phyloP scores from a whole-genome alignment of 1,140 invertebrate genomes.

The Caerostris extrusa region DNA sequence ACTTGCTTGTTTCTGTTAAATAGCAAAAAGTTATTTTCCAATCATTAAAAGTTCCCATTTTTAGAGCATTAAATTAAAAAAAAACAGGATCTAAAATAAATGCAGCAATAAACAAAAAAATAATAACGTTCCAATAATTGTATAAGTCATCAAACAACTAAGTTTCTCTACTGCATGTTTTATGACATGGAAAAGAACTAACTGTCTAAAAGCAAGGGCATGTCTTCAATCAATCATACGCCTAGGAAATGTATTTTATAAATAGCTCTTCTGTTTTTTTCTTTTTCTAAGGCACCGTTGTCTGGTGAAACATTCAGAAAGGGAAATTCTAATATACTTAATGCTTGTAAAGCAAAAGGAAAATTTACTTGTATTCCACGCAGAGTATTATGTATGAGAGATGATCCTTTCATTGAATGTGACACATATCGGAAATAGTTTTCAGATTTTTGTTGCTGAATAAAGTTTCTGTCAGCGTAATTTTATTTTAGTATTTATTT shows the following conservation, averaged over 20 bases:
- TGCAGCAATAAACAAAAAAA: too few relatives aligned
- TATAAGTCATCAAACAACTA: neutral
- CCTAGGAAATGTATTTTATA: constrained; percentile 49
- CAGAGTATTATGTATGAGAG: neutral
- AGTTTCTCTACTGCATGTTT: neutral
- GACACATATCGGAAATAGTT: constrained; percentile 17
- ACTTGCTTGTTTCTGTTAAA: too few relatives aligned
- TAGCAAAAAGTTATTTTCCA: too few relatives aligned
- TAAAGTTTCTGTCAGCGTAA: neutral
- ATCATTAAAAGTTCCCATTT: too few relatives aligned
- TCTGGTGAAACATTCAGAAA: neutral
- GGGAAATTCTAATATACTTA: constrained; percentile 68
- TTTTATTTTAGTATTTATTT: neutral
- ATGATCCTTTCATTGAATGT: constrained; percentile 45
- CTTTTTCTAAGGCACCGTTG: neutral
- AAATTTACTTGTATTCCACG: constrained; percentile 33
- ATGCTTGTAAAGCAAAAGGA: constrained; percentile 14
- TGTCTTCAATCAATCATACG: constrained; percentile 53
- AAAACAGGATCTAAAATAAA: too few relatives aligned
- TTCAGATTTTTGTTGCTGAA: neutral
- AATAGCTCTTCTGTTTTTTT: neutral
- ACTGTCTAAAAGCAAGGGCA: constrained; percentile 7
- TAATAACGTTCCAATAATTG: neutral
- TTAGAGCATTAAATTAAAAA: too few relatives aligned
- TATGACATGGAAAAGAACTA: neutral